Evolutionary conservation across 2,113 vertebrate genomes (phyloP).

Genomic region (Epinephelus lanceolatus): DNA sequence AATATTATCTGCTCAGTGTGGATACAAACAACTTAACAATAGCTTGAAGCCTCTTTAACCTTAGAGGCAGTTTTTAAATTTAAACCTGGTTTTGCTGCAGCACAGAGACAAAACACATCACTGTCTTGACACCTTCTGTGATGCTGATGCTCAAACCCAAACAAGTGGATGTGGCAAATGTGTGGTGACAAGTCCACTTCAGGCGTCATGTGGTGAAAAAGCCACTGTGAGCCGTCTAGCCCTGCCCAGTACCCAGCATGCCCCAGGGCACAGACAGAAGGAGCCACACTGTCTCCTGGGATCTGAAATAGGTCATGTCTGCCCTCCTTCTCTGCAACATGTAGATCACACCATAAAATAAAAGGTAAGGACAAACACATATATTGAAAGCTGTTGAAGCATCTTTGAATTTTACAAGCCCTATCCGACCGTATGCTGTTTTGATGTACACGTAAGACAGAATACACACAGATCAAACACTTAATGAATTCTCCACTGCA

Average conservation of each 20-base stretch:
- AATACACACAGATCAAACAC: too few relatives aligned
- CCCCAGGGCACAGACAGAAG: slow-evolving; percentile 70
- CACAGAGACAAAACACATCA: neutral
- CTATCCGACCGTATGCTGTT: neutral
- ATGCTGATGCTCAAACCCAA: slow-evolving; percentile 1
- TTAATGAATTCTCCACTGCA: neutral
- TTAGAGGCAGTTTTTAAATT: neutral
- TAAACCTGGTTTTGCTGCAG: neutral
- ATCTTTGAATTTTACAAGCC: neutral
- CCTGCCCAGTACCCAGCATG: slow-evolving; percentile 63
- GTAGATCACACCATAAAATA: slow-evolving; percentile 14
- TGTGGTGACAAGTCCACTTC: slow-evolving; percentile 32
- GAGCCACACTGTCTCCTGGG: slow-evolving; percentile 52
- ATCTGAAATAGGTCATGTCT: slow-evolving; percentile 65
- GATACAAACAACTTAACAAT: neutral
- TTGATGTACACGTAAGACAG: too few relatives aligned
- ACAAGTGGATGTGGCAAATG: slow-evolving; percentile 33
- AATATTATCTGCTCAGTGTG: neutral
- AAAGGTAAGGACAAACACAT: neutral
- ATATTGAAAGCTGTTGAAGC: neutral
- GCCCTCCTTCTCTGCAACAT: slow-evolving; percentile 22
- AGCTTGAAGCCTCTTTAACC: too few relatives aligned
- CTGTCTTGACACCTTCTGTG: neutral
- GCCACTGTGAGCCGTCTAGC: slow-evolving; percentile 25
- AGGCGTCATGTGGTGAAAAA: slow-evolving; percentile 13